phyloP scores from a whole-genome alignment of 2,888 invertebrate species.

The Microplitis manilae region DNA sequence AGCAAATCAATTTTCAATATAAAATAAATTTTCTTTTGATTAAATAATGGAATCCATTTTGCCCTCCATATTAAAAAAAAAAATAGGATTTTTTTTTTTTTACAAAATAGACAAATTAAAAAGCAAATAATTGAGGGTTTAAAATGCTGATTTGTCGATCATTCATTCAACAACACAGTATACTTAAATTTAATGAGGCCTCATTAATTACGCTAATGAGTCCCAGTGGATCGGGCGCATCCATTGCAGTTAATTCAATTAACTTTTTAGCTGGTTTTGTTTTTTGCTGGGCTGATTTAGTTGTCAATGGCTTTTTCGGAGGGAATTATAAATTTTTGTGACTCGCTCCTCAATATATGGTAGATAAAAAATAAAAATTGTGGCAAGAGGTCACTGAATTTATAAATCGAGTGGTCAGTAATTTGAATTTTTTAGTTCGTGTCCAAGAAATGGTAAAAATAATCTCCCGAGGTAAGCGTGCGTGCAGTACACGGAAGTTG shows the following conservation, averaged over 20 bases:
- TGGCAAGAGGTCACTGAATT: too few species aligned
- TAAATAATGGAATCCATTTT: too few species aligned
- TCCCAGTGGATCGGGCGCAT: constrained; percentile 58
- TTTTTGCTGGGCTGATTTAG: neutral
- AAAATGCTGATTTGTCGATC: too few species aligned
- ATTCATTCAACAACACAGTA: constrained; percentile 30
- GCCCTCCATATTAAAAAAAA: too few species aligned
- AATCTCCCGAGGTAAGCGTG: constrained; percentile 34
- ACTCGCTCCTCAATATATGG: too few species aligned
- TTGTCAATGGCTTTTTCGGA: neutral
- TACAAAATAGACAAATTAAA: too few species aligned
- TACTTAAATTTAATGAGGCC: constrained; percentile 60
- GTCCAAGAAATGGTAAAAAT: constrained; percentile 12
- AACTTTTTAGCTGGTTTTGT: constrained; percentile 31
- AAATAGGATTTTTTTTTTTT: too few species aligned
- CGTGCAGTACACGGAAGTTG: constrained; percentile 41
- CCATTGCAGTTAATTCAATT: constrained; percentile 37
- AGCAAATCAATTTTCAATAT: too few species aligned
- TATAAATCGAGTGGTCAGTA: too few species aligned
- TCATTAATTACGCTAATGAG: constrained; percentile 66
- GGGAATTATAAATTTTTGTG: neutral
- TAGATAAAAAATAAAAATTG: too few species aligned
- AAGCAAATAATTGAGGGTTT: too few species aligned
- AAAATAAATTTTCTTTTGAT: too few species aligned
- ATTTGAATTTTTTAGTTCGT: neutral